Evolutionary conservation across 2,888 invertebrate genomes (phyloP), one percentile per base, ranked within the genome.

Genomic region (Hipparchia semele): DNA sequence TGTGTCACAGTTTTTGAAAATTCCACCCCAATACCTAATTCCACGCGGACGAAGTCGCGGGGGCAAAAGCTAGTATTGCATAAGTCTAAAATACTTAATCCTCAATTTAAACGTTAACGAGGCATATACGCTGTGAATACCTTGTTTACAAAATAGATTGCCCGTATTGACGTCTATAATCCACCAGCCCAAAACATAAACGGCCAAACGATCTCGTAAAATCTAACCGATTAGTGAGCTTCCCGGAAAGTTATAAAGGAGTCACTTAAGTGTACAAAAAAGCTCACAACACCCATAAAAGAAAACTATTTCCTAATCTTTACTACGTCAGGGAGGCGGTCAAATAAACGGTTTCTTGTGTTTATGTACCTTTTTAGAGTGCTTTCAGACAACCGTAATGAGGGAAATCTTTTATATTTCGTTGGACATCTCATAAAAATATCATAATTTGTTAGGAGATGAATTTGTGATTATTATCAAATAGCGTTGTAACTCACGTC

Each of bases 221-320:
- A 65, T 53, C 65, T 65, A 53, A 53, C 65, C 65, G 65, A 53
- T 65, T 65, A 65, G 65, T 65, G 53, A 65, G 33, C 51, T 65
- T 33, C 12, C 51, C 65, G 51, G 59, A 53, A 65, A 65, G 51
- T 51, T 65, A 65, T 65, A 65, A 33, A 53, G 12, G 33, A 65
- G 51, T 53, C 65, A 12, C 65, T 12, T 65, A 65, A 65, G 65
- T 65, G 65, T 53, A 65, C 33, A 65, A 65, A 65, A 65, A 65
- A 65, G 65, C 65, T 65, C 53, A 65, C 65, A 65, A 65, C 51
- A 65, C 6, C 65, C 65, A 65, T 65, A 65, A 65, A 65, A 33
- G 65, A 53, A 65, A 65, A 65, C 65, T 65, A 51, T 53, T 65
- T 65, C 65, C 65, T 65, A 65, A 65, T 65, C 65, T 65, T 65